Percentiles rank a stretch among this genome's conserved stretches.
phyloP scores from a whole-genome alignment of 2,797 vertebrate species.

The Platyrinchus mystaceus region DNA sequence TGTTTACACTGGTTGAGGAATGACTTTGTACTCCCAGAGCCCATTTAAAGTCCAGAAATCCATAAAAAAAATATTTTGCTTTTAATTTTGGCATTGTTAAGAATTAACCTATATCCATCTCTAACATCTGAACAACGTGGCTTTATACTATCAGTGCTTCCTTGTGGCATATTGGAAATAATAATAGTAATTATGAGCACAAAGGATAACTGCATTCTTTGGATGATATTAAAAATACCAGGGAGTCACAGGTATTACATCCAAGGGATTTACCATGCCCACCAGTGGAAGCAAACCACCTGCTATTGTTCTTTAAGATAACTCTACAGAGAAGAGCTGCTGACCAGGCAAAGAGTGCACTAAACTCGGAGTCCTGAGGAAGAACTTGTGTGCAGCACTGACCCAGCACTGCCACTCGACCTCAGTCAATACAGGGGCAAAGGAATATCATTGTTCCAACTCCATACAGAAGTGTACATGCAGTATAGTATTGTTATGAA shows the following conservation, averaged over 20 bases:
- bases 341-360: background rate
- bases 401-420: background rate
- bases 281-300: background rate
- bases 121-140: background rate
- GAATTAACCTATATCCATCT: background rate
- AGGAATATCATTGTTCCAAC: background rate
- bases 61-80: background rate
- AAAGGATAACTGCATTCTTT: background rate
- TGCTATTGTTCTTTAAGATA: background rate
- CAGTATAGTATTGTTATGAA: background rate
- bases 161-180: background rate
- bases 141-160: background rate
- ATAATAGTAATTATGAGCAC: background rate
- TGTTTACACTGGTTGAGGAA: background rate
- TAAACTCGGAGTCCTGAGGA: background rate
- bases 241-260: background rate
- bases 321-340: background rate
- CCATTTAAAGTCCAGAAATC: background rate
- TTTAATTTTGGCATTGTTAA: background rate
- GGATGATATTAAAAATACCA: background rate
- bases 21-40: background rate
- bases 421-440: background rate
- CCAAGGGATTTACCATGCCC: background rate
- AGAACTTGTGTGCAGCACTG: background rate
- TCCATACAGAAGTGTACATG: background rate